Conservation (phyloP, 2,888 invertebrate species). For the Drosophila maculinotata region DNA sequence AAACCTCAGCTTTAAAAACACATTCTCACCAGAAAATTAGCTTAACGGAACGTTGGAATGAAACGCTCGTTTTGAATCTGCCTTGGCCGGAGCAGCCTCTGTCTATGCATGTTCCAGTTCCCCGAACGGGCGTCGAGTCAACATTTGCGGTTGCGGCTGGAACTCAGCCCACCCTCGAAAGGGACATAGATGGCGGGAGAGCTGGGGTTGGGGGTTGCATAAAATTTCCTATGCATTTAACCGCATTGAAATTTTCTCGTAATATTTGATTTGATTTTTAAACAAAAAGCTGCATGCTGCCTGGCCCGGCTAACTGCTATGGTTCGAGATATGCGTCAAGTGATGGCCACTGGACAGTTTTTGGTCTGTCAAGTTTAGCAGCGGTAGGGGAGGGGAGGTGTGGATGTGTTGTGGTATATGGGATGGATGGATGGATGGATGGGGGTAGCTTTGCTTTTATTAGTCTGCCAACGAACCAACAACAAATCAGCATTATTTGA, state of each 20-base stretch:
- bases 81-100: slow-evolving; percentile 7
- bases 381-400: neutral
- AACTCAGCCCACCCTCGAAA: neutral
- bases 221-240: slow-evolving; percentile 79
- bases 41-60: neutral
- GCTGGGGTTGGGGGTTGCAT: slow-evolving; percentile 32
- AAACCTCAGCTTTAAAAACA: too few relatives aligned
- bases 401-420: neutral
- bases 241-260: slow-evolving; percentile 79
- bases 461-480: slow-evolving; percentile 73
- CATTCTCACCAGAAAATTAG: too few relatives aligned
- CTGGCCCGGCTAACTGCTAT: neutral
- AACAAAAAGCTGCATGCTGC: slow-evolving; percentile 59
- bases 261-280: slow-evolving; percentile 81
- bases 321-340: slow-evolving; percentile 54
- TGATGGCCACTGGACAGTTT: slow-evolving; percentile 45
- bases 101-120: slow-evolving; percentile 12
- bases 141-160: slow-evolving; percentile 73
- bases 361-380: slow-evolving; percentile 31
- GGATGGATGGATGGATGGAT: slow-evolving; percentile 1
- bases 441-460: slow-evolving; percentile 65
- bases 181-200: too few relatives aligned
- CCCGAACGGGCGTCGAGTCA: slow-evolving; percentile 57
- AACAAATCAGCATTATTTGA: slow-evolving; percentile 82
- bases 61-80: slow-evolving; percentile 11